These are phyloP conservation scores for Plagiodera versicolora DNA, from an alignment of 2,888 invertebrate genomes.

Conservation along the genomic window DNA sequence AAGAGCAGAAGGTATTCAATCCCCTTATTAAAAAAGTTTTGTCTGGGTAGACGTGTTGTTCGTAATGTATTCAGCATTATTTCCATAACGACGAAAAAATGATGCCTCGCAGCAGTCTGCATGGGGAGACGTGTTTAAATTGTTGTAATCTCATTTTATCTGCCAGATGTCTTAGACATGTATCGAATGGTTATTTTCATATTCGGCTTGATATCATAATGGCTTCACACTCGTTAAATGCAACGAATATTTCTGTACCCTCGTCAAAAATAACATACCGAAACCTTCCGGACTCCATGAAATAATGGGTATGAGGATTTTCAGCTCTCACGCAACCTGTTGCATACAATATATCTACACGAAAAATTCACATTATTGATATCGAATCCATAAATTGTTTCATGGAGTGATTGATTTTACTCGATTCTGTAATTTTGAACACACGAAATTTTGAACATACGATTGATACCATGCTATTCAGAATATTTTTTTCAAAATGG, in stretches of 20 bases:
- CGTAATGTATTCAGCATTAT: neutral
- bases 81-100: constrained; percentile 1
- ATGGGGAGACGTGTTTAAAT: neutral
- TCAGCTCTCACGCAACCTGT: neutral
- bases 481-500: no score
- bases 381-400: no score
- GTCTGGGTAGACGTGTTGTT: neutral
- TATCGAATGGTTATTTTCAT: constrained; percentile 1
- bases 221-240: constrained; percentile 1
- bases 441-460: no score
- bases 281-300: neutral
- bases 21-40: neutral
- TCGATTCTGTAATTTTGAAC: no score
- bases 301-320: neutral
- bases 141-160: constrained; percentile 1
- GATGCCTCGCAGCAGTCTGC: neutral
- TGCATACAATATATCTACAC: neutral
- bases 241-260: constrained; percentile 1
- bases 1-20: neutral
- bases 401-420: no score
- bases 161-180: neutral
- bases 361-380: neutral
- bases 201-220: neutral
- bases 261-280: constrained; percentile 1
- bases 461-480: no score